A percentile compares a stretch with the other conserved stretches of the same genome.
Conservation (phyloP, 2,797 vertebrate species). For the Myotis daubentonii region DNA sequence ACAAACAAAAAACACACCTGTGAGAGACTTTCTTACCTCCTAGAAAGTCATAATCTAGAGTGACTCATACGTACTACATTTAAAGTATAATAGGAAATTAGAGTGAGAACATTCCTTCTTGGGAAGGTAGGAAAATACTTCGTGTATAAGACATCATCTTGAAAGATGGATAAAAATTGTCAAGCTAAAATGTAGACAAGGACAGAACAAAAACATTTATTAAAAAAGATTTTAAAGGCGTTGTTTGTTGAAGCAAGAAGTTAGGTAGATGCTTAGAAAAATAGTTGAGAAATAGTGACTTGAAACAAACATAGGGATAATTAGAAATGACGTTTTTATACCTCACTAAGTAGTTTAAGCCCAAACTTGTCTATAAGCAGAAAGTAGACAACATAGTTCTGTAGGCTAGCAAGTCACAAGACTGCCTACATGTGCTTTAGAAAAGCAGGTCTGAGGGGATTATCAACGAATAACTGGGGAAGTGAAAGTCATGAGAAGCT, state of each 20-base stretch:
- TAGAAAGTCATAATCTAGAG: neutral
- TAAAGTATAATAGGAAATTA: neutral
- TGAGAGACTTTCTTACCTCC: neutral
- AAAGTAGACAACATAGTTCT: neutral
- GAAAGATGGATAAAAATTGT: conserved; percentile 21
- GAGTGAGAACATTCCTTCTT: neutral
- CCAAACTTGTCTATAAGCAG: neutral
- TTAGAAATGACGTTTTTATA: neutral
- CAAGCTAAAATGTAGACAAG: neutral
- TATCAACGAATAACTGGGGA: neutral
- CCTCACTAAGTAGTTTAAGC: neutral
- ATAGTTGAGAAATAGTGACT: neutral
- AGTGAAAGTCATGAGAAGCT: neutral
- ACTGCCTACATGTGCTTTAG: neutral
- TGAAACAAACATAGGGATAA: neutral
- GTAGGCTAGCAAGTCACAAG: neutral
- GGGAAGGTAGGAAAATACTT: neutral
- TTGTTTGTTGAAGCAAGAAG: neutral
- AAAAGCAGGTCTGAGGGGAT: neutral
- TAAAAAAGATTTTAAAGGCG: conserved; percentile 10
- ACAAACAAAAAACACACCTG: neutral
- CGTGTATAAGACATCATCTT: neutral
- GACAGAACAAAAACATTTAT: neutral
- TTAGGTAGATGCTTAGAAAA: neutral
- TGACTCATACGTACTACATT: neutral